Evolutionary conservation across 1,140 invertebrate genomes (phyloP), one percentile per base, ranked within the genome.

Genomic region (Acromyrmex charruanus): DNA sequence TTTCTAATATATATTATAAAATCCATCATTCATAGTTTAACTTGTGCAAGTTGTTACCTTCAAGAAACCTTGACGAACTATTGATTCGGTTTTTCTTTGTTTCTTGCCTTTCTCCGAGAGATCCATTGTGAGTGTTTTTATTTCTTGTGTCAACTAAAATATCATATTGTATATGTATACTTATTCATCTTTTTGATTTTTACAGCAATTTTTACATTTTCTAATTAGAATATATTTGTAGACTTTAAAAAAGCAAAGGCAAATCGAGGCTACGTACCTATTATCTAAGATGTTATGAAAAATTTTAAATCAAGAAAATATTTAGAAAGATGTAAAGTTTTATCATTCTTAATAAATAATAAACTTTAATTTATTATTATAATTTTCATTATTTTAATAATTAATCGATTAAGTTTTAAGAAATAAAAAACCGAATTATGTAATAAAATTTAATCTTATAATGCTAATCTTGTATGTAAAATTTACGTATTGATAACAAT

Each of bases 61-160:
- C 10, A 97, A 92, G 71, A 96, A 96, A 35, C 96, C 97, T 91
- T 97, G 96, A 91, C 96, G 97, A 21, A 97, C 96, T 58, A 97
- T 96, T 14, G 96, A 94, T 93, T 98, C 97, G 14, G 96, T 93
- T 91, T 95, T 94, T 90, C 95, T 95, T 18, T 90, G 79, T 2
- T 89, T 74, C 31, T 93, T 95, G 59, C 93, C 93, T 77, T 94
- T 95, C 80, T 92, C 90, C 85, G 93, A 92, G 10, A 96, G 90
- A 58, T 96, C 95, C 66, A 94, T 91, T 35, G 95, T 94, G 16
- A 97, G 81, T 59, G 95, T 94, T 94, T 97, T 97, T n/a, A 97
- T 92, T 94, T 97, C 97, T 89, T 96, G 96, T 18, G 94, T 93
- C 31, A 96, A 82, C 96, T 96, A 51, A 18, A 94, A 93, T 69